These are phyloP conservation scores for Sebastes iracundus DNA, from an alignment of 2,797 vertebrate species.

Conservation along the genomic window DNA sequence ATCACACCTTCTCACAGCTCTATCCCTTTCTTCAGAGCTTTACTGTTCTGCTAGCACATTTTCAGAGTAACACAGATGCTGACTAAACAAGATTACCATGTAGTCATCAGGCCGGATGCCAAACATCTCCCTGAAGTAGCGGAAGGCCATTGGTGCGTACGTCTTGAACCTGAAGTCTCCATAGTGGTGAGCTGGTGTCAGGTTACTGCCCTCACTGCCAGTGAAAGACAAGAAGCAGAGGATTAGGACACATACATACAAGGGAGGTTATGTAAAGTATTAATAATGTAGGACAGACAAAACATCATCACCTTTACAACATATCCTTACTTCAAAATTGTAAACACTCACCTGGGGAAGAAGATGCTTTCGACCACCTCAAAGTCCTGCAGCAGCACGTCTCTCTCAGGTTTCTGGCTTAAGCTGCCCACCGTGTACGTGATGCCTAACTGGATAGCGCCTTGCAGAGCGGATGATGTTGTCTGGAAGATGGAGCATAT, in stretches of 20 bases:
- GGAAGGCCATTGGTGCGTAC: conserved; percentile 95
- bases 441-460: conserved; percentile 95
- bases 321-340: background rate
- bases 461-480: conserved; percentile 93
- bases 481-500: conserved; percentile 80
- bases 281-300: background rate
- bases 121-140: conserved; percentile 96
- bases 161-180: conserved; percentile 97
- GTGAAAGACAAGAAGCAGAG: conserved; percentile 8
- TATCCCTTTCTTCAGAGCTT: background rate
- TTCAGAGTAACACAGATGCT: background rate
- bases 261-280: background rate
- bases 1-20: background rate
- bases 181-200: conserved; percentile 95
- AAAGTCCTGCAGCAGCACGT: conserved; percentile 98
- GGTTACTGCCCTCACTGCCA: conserved; percentile 92
- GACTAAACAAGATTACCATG: conserved; percentile 81
- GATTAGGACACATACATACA: background rate
- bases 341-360: conserved; percentile 88
- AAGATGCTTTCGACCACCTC: conserved; percentile 97
- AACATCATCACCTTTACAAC: background rate
- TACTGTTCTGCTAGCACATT: background rate
- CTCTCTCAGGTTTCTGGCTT: conserved; percentile 93
- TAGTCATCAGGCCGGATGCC: conserved; percentile 96
- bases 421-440: conserved; percentile 94